phyloP scores from a whole-genome alignment of 2,113 vertebrate genomes.

The Tragulus kanchil region DNA sequence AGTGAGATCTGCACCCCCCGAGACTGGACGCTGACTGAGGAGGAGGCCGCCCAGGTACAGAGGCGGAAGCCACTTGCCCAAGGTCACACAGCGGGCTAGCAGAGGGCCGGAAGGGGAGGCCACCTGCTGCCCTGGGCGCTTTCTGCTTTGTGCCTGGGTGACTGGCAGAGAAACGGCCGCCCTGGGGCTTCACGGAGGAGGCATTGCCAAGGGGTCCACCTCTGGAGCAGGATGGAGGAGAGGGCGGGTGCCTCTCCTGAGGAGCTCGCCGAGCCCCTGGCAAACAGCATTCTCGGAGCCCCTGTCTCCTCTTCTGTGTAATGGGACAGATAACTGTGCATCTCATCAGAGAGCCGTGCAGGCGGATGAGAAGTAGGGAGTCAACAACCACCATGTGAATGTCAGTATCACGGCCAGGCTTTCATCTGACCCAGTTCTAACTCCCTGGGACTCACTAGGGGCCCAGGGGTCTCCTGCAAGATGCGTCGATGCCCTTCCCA shows the following conservation, averaged over 20 bases:
- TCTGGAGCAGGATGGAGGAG: neutral
- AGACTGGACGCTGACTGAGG: neutral
- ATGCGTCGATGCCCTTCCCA: fast-evolving
- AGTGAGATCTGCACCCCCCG: neutral
- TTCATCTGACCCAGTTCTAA: neutral
- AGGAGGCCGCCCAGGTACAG: neutral
- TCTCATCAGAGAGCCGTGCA: fast-evolving
- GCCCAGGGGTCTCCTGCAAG: neutral
- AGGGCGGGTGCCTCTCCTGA: neutral
- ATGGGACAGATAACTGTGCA: neutral
- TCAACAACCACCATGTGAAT: fast-evolving
- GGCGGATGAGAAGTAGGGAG: fast-evolving
- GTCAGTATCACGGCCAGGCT: fast-evolving
- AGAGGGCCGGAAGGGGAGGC: neutral
- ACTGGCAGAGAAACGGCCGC: neutral
- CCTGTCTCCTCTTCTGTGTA: neutral
- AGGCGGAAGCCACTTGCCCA: neutral
- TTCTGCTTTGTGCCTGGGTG: neutral
- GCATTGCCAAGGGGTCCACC: neutral
- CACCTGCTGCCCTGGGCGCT: neutral
- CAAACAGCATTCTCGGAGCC: neutral
- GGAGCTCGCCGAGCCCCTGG: neutral
- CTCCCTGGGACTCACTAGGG: fast-evolving
- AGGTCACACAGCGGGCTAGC: neutral
- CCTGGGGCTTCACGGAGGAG: neutral